phyloP scores from a whole-genome alignment of 2,888 invertebrate genomes.

The Operophtera brumata region DNA sequence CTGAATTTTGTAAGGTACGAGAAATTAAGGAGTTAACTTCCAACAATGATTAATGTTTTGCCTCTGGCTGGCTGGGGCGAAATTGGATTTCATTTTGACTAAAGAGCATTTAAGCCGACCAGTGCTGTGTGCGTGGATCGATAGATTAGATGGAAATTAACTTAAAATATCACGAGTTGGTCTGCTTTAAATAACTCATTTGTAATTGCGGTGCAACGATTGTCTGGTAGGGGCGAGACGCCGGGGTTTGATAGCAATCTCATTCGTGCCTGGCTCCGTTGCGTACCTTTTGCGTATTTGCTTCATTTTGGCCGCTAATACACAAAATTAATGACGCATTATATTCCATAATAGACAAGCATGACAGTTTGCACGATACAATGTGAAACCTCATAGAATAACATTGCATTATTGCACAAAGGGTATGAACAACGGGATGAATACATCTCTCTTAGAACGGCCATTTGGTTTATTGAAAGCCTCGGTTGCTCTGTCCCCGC shows the following conservation, averaged over 20 bases:
- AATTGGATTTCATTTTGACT: constrained; percentile 35
- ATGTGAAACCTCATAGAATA: constrained; percentile 43
- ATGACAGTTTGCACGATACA: constrained; percentile 31
- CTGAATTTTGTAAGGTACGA: constrained; percentile 38
- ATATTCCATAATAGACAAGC: constrained; percentile 32
- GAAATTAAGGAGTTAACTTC: constrained; percentile 37
- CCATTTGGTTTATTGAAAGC: constrained; percentile 75
- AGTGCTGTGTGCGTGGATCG: constrained; percentile 52
- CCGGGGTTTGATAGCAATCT: constrained; percentile 57
- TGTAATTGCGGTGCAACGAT: constrained; percentile 61
- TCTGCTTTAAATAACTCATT: constrained; percentile 62
- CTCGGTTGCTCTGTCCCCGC: constrained; percentile 66
- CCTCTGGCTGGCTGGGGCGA: constrained; percentile 28
- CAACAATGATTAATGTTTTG: constrained; percentile 38
- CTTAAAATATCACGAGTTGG: constrained; percentile 58
- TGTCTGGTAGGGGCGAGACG: constrained; percentile 52
- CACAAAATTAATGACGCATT: constrained; percentile 34
- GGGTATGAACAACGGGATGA: constrained; percentile 62
- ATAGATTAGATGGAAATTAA: constrained; percentile 59
- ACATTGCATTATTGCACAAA: constrained; percentile 69
- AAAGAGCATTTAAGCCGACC: constrained; percentile 40
- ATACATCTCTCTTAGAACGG: constrained; percentile 59
- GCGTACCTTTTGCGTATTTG: constrained; percentile 48
- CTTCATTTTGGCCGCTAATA: constrained; percentile 40
- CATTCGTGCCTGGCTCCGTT: constrained; percentile 45